phyloP scores from a whole-genome alignment of 2,797 vertebrate genomes.

The Clarias pachynema region DNA sequence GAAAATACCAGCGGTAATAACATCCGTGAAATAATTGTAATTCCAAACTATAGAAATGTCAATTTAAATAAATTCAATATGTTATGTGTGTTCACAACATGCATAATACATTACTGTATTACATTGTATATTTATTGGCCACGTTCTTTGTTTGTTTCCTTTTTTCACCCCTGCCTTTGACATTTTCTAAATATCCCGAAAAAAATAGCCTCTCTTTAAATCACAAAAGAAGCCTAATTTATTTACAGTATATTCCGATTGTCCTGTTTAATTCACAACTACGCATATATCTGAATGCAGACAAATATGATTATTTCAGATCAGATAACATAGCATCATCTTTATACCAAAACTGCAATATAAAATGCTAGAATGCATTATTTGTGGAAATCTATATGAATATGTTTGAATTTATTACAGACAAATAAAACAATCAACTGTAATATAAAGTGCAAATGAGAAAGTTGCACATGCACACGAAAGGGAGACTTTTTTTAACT shows the following conservation, averaged over 20 bases:
- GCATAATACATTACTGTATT: not conserved
- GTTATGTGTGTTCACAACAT: not conserved
- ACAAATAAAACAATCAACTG: constrained; percentile 15
- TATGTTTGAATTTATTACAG: constrained; percentile 4
- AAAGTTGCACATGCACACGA: constrained; percentile 60
- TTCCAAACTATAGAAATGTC: not conserved
- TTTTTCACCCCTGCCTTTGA: not conserved
- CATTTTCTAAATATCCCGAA: not conserved
- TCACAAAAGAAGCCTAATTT: not conserved
- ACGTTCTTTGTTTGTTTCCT: no score
- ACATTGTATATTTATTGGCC: not conserved
- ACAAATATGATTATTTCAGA: not conserved
- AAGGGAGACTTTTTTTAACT: constrained; percentile 72
- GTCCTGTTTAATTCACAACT: not conserved
- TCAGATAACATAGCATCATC: not conserved
- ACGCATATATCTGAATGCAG: not conserved
- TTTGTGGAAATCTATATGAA: constrained; percentile 21
- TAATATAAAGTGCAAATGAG: constrained; percentile 46
- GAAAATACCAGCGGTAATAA: not conserved
- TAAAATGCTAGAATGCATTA: not conserved
- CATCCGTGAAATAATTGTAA: not conserved
- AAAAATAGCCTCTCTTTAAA: not conserved
- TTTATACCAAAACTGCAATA: not conserved
- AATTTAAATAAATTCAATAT: not conserved
- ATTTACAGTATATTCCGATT: not conserved